Conservation (phyloP, 2,797 vertebrate genomes). For the Anomalospiza imberbis region DNA sequence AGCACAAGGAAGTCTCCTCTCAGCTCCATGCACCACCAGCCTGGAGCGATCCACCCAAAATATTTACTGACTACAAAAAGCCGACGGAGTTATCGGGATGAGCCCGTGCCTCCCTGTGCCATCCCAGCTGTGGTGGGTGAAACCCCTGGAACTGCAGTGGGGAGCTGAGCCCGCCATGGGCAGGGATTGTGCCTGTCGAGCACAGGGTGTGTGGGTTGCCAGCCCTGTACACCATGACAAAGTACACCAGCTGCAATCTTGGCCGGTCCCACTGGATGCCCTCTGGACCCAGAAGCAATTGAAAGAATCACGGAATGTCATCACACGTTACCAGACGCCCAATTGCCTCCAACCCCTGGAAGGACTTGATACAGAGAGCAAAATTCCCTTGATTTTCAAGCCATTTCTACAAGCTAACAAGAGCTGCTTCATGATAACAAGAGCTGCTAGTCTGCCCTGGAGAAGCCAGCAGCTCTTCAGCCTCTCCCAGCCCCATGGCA, state of each 20-base stretch:
- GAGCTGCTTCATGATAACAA: background rate
- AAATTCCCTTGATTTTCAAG: background rate
- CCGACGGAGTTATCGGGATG: accelerated
- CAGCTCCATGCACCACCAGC: background rate
- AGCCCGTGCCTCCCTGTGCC: accelerated
- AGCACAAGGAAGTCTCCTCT: background rate
- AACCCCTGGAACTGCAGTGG: accelerated
- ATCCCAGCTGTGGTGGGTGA: accelerated
- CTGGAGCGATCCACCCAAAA: background rate
- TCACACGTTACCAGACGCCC: background rate
- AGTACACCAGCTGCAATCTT: background rate
- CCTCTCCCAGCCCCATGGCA: background rate
- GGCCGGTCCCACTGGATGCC: background rate
- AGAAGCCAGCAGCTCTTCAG: background rate
- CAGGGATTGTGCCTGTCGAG: background rate
- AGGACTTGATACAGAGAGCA: background rate
- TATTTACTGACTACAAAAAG: background rate
- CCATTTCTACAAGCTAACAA: background rate
- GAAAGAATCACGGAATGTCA: background rate
- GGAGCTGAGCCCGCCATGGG: accelerated
- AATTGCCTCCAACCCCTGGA: background rate
- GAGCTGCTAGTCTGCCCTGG: background rate
- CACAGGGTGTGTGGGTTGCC: background rate
- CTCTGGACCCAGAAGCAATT: conserved; percentile 31
- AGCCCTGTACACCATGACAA: background rate